Evolutionary conservation across 1,140 invertebrate species (phyloP).

Genomic region (Bombus impatiens): DNA sequence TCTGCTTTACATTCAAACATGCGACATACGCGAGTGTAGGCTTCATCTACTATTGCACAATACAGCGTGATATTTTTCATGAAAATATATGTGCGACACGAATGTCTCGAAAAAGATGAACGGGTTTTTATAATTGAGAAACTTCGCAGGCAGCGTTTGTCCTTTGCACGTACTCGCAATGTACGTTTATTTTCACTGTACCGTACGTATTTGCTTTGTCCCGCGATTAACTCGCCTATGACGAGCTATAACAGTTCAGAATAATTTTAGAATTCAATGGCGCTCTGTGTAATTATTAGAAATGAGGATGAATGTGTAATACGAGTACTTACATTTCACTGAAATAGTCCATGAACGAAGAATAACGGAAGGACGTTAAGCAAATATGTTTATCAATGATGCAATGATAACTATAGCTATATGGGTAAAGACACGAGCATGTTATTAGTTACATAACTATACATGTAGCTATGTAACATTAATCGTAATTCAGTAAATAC

Average conservation of each 20-base stretch:
- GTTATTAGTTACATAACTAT: too few species aligned
- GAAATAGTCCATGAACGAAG: neutral
- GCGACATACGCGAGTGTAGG: conserved; percentile 35
- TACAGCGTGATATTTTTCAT: conserved; percentile 44
- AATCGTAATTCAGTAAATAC: too few species aligned
- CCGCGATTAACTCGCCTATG: neutral
- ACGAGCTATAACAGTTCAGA: accelerated
- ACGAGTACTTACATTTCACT: too few species aligned
- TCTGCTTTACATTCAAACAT: conserved; percentile 31
- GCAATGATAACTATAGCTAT: too few species aligned
- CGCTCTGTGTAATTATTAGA: neutral
- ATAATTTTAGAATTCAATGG: neutral
- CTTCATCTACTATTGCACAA: conserved; percentile 26
- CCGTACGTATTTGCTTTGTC: neutral
- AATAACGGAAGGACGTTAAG: too few species aligned
- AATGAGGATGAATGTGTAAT: neutral
- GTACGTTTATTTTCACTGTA: neutral
- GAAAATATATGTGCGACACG: conserved; percentile 24
- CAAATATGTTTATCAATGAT: too few species aligned
- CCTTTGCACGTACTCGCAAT: neutral
- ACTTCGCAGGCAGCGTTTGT: neutral
- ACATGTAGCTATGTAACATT: too few species aligned
- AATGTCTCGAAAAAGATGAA: conserved; percentile 34
- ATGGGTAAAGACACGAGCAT: too few species aligned
- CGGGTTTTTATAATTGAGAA: conserved; percentile 37